These are phyloP conservation scores for Oligia latruncula DNA, from an alignment of 2,888 invertebrate species.

Conservation along the genomic window DNA sequence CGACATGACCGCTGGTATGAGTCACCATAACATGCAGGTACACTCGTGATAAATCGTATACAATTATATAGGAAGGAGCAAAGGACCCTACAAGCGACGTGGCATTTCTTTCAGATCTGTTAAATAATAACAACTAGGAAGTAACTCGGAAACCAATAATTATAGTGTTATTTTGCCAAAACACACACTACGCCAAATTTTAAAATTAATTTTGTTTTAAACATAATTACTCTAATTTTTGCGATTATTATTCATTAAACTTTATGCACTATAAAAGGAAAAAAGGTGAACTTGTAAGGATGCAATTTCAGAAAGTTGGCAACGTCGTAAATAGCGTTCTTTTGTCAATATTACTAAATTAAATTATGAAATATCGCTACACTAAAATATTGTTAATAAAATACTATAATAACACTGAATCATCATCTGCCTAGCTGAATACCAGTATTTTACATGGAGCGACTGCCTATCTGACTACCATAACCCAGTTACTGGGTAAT, in stretches of 20 bases:
- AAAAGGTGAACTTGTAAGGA: not conserved
- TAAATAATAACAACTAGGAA: conserved; percentile 2
- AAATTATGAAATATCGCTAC: not conserved
- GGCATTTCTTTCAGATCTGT: conserved; percentile 11
- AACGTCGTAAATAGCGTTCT: not conserved
- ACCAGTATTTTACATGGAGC: not conserved
- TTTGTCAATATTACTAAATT: not conserved
- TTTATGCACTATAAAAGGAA: too few species aligned
- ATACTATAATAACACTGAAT: not conserved
- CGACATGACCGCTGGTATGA: conserved; percentile 15
- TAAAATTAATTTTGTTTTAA: not conserved
- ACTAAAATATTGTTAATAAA: not conserved
- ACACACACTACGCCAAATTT: not conserved
- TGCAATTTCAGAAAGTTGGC: not conserved
- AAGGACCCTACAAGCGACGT: not conserved
- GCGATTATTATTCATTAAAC: not conserved
- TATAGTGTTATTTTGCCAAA: not conserved
- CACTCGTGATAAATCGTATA: conserved; percentile 20
- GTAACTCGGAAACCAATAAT: not conserved
- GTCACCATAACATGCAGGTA: conserved; percentile 12
- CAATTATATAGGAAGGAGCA: conserved; percentile 14
- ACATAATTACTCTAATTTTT: not conserved
- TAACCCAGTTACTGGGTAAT: not conserved
- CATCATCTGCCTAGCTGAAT: not conserved
- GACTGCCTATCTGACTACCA: not conserved